phyloP scores from a whole-genome alignment of 2,113 vertebrate genomes.

The Ciconia maguari region DNA sequence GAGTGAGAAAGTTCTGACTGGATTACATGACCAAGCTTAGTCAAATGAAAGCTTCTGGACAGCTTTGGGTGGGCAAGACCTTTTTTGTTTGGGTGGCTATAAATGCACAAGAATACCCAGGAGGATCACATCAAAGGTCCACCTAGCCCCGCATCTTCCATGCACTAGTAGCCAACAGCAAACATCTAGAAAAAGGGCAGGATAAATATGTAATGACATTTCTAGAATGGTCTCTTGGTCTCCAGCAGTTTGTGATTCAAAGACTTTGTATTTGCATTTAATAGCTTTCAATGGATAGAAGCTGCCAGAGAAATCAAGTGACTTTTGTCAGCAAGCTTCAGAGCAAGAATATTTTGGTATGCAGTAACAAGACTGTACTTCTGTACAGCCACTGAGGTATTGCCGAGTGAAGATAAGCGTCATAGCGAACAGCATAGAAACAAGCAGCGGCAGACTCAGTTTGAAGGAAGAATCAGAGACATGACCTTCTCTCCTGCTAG shows the following conservation, averaged over 20 bases:
- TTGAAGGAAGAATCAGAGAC: constrained; percentile 21
- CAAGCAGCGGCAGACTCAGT: neutral
- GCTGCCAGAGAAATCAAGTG: constrained; percentile 11
- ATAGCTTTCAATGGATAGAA: neutral
- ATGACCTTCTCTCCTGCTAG: neutral
- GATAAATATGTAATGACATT: neutral
- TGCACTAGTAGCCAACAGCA: neutral
- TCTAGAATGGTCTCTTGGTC: neutral
- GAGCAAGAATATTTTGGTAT: constrained; percentile 25
- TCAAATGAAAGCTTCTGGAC: neutral
- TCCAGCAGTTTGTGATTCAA: neutral
- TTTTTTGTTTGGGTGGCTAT: neutral
- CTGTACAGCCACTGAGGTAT: neutral
- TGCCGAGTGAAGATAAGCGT: constrained; percentile 14
- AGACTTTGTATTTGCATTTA: neutral
- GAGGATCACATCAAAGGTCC: neutral
- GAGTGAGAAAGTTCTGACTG: neutral
- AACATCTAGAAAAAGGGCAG: neutral
- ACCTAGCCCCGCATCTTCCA: neutral
- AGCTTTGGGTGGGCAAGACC: neutral
- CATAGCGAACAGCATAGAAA: neutral
- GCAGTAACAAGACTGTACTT: neutral
- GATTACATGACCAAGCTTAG: neutral
- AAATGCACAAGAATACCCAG: neutral
- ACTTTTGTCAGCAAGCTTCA: constrained; percentile 28